Evolutionary conservation across 2,888 invertebrate genomes (phyloP), one percentile per base, ranked within the genome.

Genomic region (Beris morrisii): DNA sequence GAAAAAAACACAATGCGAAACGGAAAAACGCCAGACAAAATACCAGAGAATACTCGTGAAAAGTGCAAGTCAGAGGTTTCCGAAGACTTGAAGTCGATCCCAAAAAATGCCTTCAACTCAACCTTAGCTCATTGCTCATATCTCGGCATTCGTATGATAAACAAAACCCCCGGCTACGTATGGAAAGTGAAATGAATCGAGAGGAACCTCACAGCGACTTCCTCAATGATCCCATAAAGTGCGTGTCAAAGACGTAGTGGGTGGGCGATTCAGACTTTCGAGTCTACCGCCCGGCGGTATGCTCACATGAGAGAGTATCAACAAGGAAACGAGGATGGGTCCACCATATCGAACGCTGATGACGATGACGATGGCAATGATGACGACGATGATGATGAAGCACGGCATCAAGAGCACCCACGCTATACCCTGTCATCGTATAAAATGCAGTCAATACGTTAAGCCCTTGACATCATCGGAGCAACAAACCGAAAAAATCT

Each of bases 261-360:
- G 61, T 61, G 61, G 61, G 61, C 61, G 61, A 61, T 12, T 13
- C 61, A 50, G 61, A 61, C 61, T 50, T 52, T n/a, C 30, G 52
- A 52, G 38, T 43, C 22, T 30, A 50, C 46, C 58, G 56, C 45
- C 30, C 30, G 58, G 61, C 52, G 61, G 50, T 50, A 52, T 22
- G 22, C 61, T 61, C 61, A 61, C 52, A 50, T 61, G 61, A 50
- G 50, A 38, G 50, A 32, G 12, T 32, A 52, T 61, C 61, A 61
- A 52, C 52, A 61, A 61, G 50, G 38, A 32, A 52, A 32, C 32
- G 50, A 61, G 61, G 61, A 61, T 61, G 61, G 32, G 61, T 38
- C 32, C 52, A 52, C 52, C 50, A 50, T 52, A 61, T 61, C 61
- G 50, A 28, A 54, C 22, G 28, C 56, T 59, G 59, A 63, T 58